Percentiles rank a stretch among this genome's conserved stretches.
Evolutionary conservation across 2,888 invertebrate species (phyloP).

Genomic region (Tromatobia lineatoria): DNA sequence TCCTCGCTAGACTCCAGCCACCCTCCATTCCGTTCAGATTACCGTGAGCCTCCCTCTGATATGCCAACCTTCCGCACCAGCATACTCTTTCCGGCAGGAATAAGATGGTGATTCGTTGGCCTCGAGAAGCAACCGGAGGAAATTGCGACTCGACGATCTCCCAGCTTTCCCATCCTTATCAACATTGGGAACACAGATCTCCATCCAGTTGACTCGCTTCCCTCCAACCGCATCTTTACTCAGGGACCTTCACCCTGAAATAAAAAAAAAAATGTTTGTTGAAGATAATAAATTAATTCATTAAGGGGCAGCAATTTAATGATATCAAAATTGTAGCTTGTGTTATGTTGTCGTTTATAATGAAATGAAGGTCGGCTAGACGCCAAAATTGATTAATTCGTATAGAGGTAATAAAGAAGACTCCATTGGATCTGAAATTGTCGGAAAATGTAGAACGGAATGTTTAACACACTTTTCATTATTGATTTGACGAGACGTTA

Average conservation of each 20-base stretch:
- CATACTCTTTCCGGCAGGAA: conserved; percentile 61
- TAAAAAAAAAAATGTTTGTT: neutral
- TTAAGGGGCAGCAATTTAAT: neutral
- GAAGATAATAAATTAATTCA: conserved; percentile 3
- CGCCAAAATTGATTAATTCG: conserved; percentile 2
- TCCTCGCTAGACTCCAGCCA: too few relatives aligned
- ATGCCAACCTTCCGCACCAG: conserved; percentile 38
- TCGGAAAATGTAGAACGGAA: neutral
- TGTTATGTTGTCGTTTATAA: neutral
- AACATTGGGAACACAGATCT: conserved; percentile 33
- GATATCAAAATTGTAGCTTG: neutral
- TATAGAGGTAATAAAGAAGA: neutral
- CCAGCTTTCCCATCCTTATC: conserved; percentile 54
- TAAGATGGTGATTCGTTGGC: conserved; percentile 62
- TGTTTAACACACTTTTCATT: neutral
- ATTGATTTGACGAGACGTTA: neutral
- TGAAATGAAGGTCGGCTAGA: neutral
- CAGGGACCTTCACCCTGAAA: neutral
- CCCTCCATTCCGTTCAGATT: too few relatives aligned
- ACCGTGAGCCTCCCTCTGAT: neutral
- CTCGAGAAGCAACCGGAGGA: conserved; percentile 50
- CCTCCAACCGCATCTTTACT: neutral
- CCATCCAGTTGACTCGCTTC: conserved; percentile 14
- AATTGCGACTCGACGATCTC: conserved; percentile 61
- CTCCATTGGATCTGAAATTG: neutral